Evolutionary conservation across 2,113 vertebrate genomes (phyloP).

Genomic region (Ramphastos sulfuratus): DNA sequence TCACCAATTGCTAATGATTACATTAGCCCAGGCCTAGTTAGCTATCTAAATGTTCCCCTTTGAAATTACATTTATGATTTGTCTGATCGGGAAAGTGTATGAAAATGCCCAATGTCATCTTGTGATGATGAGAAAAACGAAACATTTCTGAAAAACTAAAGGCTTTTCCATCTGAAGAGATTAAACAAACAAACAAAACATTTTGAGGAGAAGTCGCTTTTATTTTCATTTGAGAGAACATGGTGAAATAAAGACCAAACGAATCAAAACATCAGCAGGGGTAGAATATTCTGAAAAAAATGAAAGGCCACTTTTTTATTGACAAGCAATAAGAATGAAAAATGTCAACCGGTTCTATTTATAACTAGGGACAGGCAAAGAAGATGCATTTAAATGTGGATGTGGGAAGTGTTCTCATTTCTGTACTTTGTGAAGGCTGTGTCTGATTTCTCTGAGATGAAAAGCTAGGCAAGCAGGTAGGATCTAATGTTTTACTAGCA

Average conservation of each 20-base stretch:
- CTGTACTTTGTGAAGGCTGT: not conserved
- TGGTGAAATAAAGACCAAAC: not conserved
- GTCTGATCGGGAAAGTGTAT: not conserved
- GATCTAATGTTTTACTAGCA: not conserved
- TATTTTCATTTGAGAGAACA: not conserved
- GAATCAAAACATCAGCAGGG: conserved; percentile 1
- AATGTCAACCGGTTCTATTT: conserved; percentile 15
- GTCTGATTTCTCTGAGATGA: not conserved
- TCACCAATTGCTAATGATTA: conserved; percentile 15
- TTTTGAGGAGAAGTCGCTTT: not conserved
- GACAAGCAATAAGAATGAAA: not conserved
- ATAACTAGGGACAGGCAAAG: not conserved
- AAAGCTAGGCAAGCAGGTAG: not conserved
- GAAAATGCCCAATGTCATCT: not conserved
- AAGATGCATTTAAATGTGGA: not conserved
- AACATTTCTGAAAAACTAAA: not conserved
- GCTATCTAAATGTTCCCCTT: not conserved
- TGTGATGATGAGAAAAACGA: not conserved
- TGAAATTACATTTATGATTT: not conserved
- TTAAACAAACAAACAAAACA: not conserved
- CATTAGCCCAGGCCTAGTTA: conserved; percentile 9
- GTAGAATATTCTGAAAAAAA: not conserved
- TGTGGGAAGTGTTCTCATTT: not conserved
- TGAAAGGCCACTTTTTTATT: not conserved
- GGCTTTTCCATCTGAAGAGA: not conserved